Conservation (phyloP, 2,113 vertebrate species). For the Chinchilla lanigera region DNA sequence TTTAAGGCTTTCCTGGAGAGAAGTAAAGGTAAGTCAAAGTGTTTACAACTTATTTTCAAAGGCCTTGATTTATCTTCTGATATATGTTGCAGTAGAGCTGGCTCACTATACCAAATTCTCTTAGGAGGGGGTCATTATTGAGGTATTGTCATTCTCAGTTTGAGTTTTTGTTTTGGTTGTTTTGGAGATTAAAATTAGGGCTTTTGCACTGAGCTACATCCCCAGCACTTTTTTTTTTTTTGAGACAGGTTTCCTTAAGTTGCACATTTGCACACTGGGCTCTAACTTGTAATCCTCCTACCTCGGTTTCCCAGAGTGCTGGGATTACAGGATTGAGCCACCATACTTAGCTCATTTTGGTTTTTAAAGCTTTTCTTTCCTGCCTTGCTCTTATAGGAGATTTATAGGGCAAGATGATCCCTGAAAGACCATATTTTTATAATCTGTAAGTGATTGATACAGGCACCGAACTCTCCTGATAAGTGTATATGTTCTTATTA, state of each 20-base stretch:
- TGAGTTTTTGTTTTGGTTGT: not conserved
- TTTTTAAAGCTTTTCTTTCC: conserved; percentile 57
- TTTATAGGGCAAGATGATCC: conserved; percentile 55
- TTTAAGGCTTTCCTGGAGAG: conserved; percentile 27
- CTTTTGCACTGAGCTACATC: not conserved
- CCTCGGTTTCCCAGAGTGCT: not conserved
- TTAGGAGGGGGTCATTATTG: not conserved
- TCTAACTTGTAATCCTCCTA: not conserved
- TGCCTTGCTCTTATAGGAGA: conserved; percentile 41
- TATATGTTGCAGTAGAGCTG: not conserved
- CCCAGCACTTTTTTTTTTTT: not conserved
- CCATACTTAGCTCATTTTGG: not conserved
- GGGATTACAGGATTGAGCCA: not conserved
- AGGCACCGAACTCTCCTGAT: not conserved
- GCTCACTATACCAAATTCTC: not conserved
- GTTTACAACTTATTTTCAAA: conserved; percentile 18
- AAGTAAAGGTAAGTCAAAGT: conserved; percentile 32
- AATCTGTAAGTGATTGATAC: conserved; percentile 50
- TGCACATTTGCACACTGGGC: not conserved
- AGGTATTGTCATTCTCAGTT: conserved; percentile 10
- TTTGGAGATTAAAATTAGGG: not conserved
- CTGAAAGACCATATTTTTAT: conserved; percentile 26
- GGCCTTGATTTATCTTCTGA: not conserved
- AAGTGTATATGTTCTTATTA: conserved; percentile 40
- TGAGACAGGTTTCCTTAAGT: not conserved